Base-by-base conservation (phyloP, 37 sponge, comb jelly and placozoan species). In the Lycopodina hypogea region DNA sequence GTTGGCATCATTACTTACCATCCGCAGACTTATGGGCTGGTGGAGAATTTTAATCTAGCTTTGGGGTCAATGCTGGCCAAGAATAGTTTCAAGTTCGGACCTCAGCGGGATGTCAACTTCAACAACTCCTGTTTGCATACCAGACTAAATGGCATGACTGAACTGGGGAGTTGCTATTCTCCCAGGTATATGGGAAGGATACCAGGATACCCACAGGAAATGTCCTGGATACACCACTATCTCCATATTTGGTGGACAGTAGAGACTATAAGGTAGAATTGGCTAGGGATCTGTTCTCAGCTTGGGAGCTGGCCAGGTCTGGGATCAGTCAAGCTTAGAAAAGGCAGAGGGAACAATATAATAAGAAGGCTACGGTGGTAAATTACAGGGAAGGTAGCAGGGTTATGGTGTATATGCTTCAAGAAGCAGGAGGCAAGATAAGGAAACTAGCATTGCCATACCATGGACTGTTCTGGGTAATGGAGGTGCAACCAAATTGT, bases 151-250 rank as follows among this genome's bases (percentile, higher is more conserved):
- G n/a, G n/a, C n/a, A n/a, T n/a, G n/a, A 85, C 86, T 11, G 41
- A 34, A 30, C 53, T 66, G 0, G 77, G 77, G n/a, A n/a, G n/a
- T n/a, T n/a, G n/a, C n/a, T n/a, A n/a, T 77, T 81, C 72, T 87
- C 77, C 33, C 64, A 81, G 41, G 57, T 71, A 59, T 87, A 81
- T 77, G 82, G 78, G 17, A 56, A 78, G 50, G 65, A 75, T 61
- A 48, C 78, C 0, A 21, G 88, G 42, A 11, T 81, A 11, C 82
- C 78, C 15, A 69, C 62, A 21, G 88, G 81, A 3, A 34, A 53
- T 26, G 66, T 59, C 19, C 62, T 84, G 64, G 41, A 45, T 30
- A 68, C 38, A 17, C 60, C 24, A 1, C 56, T 17, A 2, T 36
- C 52, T 29, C 70, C 83, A 1, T 75, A 60, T 41, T 8, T 29